Evolutionary conservation across 1,140 invertebrate species (phyloP), one percentile per base, ranked within the genome.

Genomic region (Ostrea edulis): DNA sequence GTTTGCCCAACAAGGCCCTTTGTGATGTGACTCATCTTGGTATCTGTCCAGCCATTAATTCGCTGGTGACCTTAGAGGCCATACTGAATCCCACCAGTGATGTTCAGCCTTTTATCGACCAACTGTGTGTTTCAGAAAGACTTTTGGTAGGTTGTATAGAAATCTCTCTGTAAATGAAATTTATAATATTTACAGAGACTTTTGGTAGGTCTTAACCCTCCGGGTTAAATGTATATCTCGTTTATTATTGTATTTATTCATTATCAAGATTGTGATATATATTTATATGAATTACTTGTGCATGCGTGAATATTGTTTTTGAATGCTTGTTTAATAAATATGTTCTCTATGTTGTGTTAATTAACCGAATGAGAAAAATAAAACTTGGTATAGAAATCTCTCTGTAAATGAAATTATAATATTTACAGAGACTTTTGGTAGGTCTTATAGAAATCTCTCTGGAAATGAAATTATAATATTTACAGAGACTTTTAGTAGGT

Each of bases 91-190:
- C 94, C 29, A 94, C 93, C 81, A 97, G 95, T 97, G 97, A 98
- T 90, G 97, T 97, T 1, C 96, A 97, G 71, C 96, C 96, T 44
- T 96, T 98, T 87, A 97, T 97, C 5, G 97, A 97, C 92, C 97
- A 98, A 93, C 93, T 99, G 20, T 93, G 97, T 84, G 97, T 98
- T 95, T 95, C 98, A 87, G 97, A 98, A 94, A 96, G 97, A 88
- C 95, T 98, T 0, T 98, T 98, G 95, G 97, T 96, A 93, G 91
- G 85, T 88, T 29, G 29, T 81, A 29, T 14, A 7, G 4, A 77
- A 22, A 2, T 77, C 29, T 51, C 17, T 29, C 4, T 29, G 8
- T 29, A 25, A 77, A 77, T 25, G 2, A 22, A 29, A 25, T 29
- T 77, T 22, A 77, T 8, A 77, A 77, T n/a, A n/a, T n/a, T n/a